Conservation (phyloP, 2,888 invertebrate species). For the Oscheius onirici region DNA sequence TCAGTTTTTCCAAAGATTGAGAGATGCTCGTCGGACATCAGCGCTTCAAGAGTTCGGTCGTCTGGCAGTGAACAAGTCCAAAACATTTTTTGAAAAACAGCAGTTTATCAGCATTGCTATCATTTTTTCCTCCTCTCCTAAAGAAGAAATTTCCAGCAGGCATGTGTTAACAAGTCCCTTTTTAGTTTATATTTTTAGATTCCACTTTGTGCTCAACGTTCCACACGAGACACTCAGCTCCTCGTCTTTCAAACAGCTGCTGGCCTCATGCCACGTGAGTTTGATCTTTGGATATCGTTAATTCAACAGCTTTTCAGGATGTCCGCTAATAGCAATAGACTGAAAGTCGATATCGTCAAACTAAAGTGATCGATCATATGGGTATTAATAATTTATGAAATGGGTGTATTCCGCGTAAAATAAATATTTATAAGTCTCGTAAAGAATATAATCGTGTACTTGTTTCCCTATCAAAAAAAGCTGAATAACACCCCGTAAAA, state of each 20-base stretch:
- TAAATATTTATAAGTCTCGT: constrained; percentile 16
- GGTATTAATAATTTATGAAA: constrained; percentile 11
- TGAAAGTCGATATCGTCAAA: neutral
- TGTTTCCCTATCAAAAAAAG: too few species aligned
- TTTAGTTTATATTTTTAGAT: neutral
- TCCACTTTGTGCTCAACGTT: constrained; percentile 10
- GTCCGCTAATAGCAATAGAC: neutral
- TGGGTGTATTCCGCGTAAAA: constrained; percentile 7
- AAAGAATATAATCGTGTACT: neutral
- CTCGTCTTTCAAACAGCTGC: constrained; percentile 25
- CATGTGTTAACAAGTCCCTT: neutral
- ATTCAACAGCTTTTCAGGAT: neutral
- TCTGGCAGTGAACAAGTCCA: constrained; percentile 1
- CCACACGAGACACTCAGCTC: constrained; percentile 21
- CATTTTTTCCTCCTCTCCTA: constrained; percentile 6
- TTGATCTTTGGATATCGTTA: neutral
- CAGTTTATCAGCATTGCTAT: constrained; percentile 7
- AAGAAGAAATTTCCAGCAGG: constrained; percentile 14
- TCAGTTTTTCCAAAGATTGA: constrained; percentile 24
- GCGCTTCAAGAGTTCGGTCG: constrained; percentile 7
- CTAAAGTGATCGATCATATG: constrained; percentile 20
- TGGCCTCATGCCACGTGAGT: constrained; percentile 21
- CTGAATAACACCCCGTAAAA: too few species aligned
- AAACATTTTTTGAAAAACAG: neutral
- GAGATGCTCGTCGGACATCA: constrained; percentile 1